Base-by-base conservation (phyloP, 1,140 invertebrate species). In the Bacillus rossius region DNA sequence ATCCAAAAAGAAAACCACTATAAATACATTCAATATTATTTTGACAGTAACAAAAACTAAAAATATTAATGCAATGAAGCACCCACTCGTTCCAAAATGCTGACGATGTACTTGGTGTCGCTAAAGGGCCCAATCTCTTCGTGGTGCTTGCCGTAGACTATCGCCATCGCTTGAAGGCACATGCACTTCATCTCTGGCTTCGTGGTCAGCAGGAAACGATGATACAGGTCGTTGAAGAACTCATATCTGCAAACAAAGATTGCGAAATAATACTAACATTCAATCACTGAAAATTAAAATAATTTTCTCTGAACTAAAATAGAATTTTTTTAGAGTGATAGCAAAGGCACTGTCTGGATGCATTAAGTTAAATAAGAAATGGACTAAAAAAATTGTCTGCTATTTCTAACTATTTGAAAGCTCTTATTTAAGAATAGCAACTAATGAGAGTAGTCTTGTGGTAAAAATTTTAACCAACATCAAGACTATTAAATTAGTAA, bases 141-240 rank as follows among this genome's bases (percentile, higher is more conserved):
- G 69, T 88, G 89, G 77, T 98, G 98, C 57, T 91, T 80, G 14
- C 88, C 91, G 73, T 99, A 99, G 0, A 99, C 96, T 65, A 99
- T 95, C 8, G 94, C 86, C 92, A 99, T 96, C 7, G 96, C 96
- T 80, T 96, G 92, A 26, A 99, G 77, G 72, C 97, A 99, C 84
- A 96, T 91, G 69, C 88, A 89, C 67, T 90, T 91, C 92, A 99
- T 88, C 80, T 93, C 87, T 75, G 91, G 79, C 83, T 95, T 84
- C 72, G 89, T 84, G 10, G 92, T 91, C 45, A 97, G 82, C 62
- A 99, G 79, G 72, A 99, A 99, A 60, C 96, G 84, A 73, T 99
- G 96, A 73, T 99, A 99, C 7, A 99, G 79, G 71, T 98, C 95
- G 78, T 98, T 98, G 79, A 99, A 99, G 77, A 99, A 98, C 74